Percentiles rank a stretch among this genome's conserved stretches.
Evolutionary conservation across 2,888 invertebrate species (phyloP).

Genomic region (Calameuta pallipes): DNA sequence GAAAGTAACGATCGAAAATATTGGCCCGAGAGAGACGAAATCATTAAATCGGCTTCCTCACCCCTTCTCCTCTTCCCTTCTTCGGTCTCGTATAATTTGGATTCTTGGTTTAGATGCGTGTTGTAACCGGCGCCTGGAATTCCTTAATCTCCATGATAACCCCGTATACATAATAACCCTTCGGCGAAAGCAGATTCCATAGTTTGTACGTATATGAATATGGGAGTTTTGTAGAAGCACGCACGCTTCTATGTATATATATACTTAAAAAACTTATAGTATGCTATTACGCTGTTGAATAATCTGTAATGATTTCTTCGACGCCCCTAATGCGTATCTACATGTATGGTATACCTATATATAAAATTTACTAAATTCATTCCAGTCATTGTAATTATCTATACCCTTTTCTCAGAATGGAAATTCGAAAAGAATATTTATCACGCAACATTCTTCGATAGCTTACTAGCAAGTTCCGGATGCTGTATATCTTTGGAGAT

Average conservation of each 20-base stretch:
- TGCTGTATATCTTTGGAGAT: not conserved
- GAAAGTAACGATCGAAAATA: not conserved
- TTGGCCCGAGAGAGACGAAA: not conserved
- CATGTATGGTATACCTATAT: not conserved
- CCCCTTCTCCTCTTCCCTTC: too few relatives aligned
- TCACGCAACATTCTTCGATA: not conserved
- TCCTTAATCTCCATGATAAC: conserved; percentile 33
- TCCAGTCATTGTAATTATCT: not conserved
- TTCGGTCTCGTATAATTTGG: not conserved
- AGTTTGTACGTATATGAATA: not conserved
- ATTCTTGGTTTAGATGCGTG: not conserved
- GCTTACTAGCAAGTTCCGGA: not conserved
- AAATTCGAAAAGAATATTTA: not conserved
- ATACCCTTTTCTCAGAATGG: not conserved
- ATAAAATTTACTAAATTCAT: not conserved
- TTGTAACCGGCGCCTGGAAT: conserved; percentile 5
- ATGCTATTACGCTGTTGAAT: conserved; percentile 35
- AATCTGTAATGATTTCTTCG: not conserved
- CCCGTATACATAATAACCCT: conserved; percentile 28
- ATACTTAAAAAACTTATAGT: conserved; percentile 38
- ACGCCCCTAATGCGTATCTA: not conserved
- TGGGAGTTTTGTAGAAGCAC: not conserved
- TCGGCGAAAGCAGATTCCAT: conserved; percentile 27
- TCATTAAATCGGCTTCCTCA: not conserved
- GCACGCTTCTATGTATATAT: not conserved